Evolutionary conservation across 2,797 vertebrate species (phyloP).

Genomic region (Syndactyla subalaris): DNA sequence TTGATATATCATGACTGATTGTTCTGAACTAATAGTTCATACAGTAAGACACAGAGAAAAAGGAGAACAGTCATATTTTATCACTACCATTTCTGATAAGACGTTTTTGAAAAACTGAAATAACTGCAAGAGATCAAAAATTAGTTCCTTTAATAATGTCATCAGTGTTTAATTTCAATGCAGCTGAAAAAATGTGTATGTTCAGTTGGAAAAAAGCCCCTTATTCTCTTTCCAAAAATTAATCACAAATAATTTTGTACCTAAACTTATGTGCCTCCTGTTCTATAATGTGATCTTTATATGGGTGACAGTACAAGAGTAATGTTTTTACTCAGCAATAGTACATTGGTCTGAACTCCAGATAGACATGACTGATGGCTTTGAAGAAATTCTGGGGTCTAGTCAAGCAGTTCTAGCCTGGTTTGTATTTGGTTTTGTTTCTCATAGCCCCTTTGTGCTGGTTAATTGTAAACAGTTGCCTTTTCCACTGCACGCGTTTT

Average conservation of each 20-base stretch:
- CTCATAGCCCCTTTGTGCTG: background rate
- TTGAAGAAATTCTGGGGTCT: background rate
- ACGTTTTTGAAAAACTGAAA: background rate
- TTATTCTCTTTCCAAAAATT: background rate
- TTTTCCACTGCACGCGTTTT: background rate
- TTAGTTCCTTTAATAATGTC: background rate
- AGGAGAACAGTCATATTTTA: background rate
- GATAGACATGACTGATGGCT: background rate
- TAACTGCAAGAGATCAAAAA: background rate
- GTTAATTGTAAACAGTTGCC: background rate
- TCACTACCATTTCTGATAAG: background rate
- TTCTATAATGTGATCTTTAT: background rate
- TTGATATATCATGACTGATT: background rate
- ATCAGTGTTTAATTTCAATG: background rate
- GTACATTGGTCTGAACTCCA: background rate
- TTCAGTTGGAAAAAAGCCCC: background rate
- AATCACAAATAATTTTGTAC: background rate
- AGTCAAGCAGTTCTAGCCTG: background rate
- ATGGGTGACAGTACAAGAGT: background rate
- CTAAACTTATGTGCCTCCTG: background rate
- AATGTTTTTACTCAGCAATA: background rate
- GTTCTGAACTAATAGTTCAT: background rate
- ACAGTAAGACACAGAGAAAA: background rate
- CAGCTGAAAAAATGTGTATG: background rate
- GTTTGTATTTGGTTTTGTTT: background rate